phyloP scores from a whole-genome alignment of 2,888 invertebrate species.

The Ligdia adustata region DNA sequence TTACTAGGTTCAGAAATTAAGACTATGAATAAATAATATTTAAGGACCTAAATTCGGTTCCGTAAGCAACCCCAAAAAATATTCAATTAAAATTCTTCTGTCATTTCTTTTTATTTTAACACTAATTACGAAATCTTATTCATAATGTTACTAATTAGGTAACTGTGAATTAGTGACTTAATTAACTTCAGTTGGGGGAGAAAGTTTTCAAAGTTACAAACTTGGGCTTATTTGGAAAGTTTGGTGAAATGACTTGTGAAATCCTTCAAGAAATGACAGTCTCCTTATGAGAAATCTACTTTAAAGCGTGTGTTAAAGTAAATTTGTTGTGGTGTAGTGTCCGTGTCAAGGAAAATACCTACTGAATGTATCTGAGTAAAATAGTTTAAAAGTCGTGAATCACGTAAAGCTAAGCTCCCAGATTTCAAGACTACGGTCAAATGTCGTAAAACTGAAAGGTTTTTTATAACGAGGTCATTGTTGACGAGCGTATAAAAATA shows the following conservation, averaged over 20 bases:
- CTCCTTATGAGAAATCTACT: no score
- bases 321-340: no score
- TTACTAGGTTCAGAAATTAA: no score
- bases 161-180: constrained; percentile 15
- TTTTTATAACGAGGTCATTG: constrained; percentile 15
- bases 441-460: constrained; percentile 17
- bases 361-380: no score
- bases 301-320: no score
- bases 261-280: no score
- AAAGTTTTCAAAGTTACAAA: constrained; percentile 12
- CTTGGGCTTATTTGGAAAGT: constrained; percentile 8
- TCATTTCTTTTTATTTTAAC: constrained; percentile 11
- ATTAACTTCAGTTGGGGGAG: constrained; percentile 17
- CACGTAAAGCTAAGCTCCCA: no score
- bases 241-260: background rate
- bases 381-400: no score
- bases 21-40: no score
- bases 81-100: constrained; percentile 9
- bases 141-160: constrained; percentile 14
- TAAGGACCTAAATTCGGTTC: no score
- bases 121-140: constrained; percentile 16
- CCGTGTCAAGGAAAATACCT: no score
- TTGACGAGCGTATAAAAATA: constrained; percentile 2
- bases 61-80: no score
- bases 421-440: constrained; percentile 5